Evolutionary conservation across 2,113 vertebrate species (phyloP), one percentile per base, ranked within the genome.

Genomic region (Dolichotis patagonum): DNA sequence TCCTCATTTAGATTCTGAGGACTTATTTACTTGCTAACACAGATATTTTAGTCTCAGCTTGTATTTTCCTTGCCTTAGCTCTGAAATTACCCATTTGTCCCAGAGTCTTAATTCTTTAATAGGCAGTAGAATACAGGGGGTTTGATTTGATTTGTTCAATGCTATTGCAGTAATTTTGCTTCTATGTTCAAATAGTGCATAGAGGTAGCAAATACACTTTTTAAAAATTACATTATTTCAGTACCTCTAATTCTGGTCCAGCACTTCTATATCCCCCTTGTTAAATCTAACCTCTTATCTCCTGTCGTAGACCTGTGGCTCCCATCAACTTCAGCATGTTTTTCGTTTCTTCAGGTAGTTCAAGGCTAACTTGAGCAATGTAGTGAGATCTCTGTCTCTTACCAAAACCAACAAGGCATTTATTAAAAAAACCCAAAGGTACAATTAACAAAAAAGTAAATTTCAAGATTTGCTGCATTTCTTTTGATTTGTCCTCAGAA

Each of bases 81-180:
- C 58, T 80, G 78, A 30, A 88, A 62, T 91, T 28, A 84, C 11
- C 19, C 26, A 16, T 84, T 83, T 91, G 35, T 56, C 63, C 54
- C 26, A 52, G 46, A 52, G 63, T 89, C 14, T 35, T 95, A 7
- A 78, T 92, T 96, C 63, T 95, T 81, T 65, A 89, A 20, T 85
- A 80, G 58, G 10, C 19, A 89, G 41, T 56, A 88, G 35, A 88
- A 85, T 54, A 13, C 65, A 92, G 26, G 60, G 30, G 46, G 41
- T 85, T 81, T 81, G 30, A 58, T 86, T 52, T 43, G 1, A 58
- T 86, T 52, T 43, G 1, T 65, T 96, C 35, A 93, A 58, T 86
- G 46, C 85, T 86, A 73, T 2, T 85, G 71, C 43, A 83, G 8
- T 94, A 8, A 94, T 96, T 91, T 95, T 92, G n/a, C 54, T 63